phyloP scores from a whole-genome alignment of 1,140 invertebrate genomes.

The Aporrectodea caliginosa region DNA sequence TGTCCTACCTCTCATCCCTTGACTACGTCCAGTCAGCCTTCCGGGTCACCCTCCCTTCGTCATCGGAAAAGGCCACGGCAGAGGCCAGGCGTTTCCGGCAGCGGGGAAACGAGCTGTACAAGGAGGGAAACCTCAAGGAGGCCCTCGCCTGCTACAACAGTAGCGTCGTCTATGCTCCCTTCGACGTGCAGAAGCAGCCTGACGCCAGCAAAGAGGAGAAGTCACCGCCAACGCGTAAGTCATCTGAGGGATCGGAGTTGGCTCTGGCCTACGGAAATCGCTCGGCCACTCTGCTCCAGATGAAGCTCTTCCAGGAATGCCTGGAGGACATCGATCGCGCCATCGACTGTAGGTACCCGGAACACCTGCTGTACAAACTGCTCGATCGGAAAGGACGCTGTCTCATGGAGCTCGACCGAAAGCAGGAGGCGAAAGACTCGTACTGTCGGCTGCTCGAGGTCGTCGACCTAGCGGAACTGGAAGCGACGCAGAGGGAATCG shows the following conservation, averaged over 20 bases:
- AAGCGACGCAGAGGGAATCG: not conserved
- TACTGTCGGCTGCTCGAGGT: constrained; percentile 5
- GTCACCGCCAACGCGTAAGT: constrained; percentile 54
- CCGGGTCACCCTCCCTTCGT: not conserved
- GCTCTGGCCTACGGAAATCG: constrained; percentile 27
- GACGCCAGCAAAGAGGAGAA: not conserved
- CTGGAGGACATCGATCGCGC: constrained; percentile 27
- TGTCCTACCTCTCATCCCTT: constrained; percentile 6
- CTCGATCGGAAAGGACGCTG: constrained; percentile 25
- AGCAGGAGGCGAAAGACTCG: not conserved
- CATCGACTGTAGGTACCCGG: constrained; percentile 22
- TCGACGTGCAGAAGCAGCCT: no score
- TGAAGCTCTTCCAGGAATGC: constrained; percentile 21
- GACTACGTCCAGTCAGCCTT: constrained; percentile 7
- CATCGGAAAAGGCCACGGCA: constrained; percentile 1
- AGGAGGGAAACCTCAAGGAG: constrained; percentile 11
- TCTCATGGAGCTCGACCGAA: constrained; percentile 6
- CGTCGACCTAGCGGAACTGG: constrained; percentile 13
- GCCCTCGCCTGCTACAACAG: constrained; percentile 17
- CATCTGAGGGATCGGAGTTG: not conserved
- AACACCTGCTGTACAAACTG: constrained; percentile 27
- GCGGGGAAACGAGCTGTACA: constrained; percentile 22
- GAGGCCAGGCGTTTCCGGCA: constrained; percentile 16
- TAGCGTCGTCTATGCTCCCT: constrained; percentile 15
- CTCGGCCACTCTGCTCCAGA: constrained; percentile 26